Evolutionary conservation across 1,140 invertebrate species (phyloP), one percentile per base, ranked within the genome.

Genomic region (Augochlora pura): DNA sequence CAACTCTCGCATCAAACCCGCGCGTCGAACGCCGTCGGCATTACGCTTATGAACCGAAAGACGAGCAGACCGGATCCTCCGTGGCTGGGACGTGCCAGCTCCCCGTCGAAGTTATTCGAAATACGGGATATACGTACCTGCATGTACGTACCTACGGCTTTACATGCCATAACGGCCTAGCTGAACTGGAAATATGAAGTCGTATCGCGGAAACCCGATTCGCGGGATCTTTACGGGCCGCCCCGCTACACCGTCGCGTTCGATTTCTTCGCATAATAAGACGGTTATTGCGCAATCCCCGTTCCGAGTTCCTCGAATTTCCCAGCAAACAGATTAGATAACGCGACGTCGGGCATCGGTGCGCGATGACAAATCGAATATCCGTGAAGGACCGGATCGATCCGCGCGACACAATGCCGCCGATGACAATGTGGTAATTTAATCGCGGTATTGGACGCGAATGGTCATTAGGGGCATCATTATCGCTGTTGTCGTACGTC

Each of bases 301-400:
- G 18, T n/a, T n/a, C 10, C 27, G 49, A 65, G 42, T 23, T n/a
- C 54, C 32, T 23, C n/a, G 16, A 42, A 21, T 8, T 18, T 57
- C 38, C 38, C 23, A 42, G 5, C 6, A 1, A 42, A 12, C 12
- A 42, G 49, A 67, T 25, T n/a, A 39, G 4, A 25, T 16, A 42
- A 67, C 67, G 54, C 32, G 32, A 2, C 32, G 32, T 5, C 10
- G 4, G 63, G 14, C 16, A 7, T 9, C 62, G 62, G 42, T 67
- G 63, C 14, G 49, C 14, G 14, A 16, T 14, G 73, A 67, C 73
- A 67, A 59, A 67, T 75, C 46, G 63, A 21, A 32, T 25, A 23
- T 57, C 49, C 23, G 18, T 21, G 63, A 42, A 67, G 63, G 18
- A 67, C 38, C n/a, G n/a, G 39, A 66, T 75, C 73, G 66, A 75